Evolutionary conservation across 2,888 invertebrate genomes (phyloP).

Genomic region (Plagodis pulveraria): DNA sequence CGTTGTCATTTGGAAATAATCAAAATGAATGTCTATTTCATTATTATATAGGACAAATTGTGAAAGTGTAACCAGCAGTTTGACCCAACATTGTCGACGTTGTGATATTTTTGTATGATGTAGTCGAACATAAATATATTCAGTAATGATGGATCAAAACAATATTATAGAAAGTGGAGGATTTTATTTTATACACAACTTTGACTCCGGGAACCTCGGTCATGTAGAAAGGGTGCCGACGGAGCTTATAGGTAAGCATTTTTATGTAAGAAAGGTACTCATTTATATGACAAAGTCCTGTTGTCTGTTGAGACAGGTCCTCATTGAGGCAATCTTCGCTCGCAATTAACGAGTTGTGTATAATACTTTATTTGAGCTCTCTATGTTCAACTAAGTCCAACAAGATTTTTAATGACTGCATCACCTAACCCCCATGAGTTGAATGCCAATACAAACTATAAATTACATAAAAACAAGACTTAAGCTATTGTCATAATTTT

Average conservation of each 20-base stretch:
- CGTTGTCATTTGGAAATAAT: slow-evolving; percentile 75
- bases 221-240: slow-evolving; percentile 90
- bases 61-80: slow-evolving; percentile 59
- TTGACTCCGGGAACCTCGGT: slow-evolving; percentile 95
- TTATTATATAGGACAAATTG: slow-evolving; percentile 69
- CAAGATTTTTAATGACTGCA: no score
- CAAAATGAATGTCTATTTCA: slow-evolving; percentile 70
- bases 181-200: slow-evolving; percentile 93
- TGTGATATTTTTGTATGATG: slow-evolving; percentile 73
- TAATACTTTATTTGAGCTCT: no score
- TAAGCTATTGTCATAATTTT: no score
- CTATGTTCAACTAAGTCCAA: no score
- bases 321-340: slow-evolving; percentile 14
- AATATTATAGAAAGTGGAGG: slow-evolving; percentile 87
- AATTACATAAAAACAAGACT: no score
- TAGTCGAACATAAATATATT: slow-evolving; percentile 61
- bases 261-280: slow-evolving; percentile 17
- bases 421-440: no score
- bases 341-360: no score
- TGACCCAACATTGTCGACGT: slow-evolving; percentile 59
- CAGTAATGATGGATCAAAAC: slow-evolving; percentile 80
- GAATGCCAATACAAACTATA: no score
- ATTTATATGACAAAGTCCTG: slow-evolving; percentile 28
- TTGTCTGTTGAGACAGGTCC: slow-evolving; percentile 45
- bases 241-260: slow-evolving; percentile 82